Base-by-base conservation (phyloP, 2,797 vertebrate species). In the Ambastaia sidthimunki region DNA sequence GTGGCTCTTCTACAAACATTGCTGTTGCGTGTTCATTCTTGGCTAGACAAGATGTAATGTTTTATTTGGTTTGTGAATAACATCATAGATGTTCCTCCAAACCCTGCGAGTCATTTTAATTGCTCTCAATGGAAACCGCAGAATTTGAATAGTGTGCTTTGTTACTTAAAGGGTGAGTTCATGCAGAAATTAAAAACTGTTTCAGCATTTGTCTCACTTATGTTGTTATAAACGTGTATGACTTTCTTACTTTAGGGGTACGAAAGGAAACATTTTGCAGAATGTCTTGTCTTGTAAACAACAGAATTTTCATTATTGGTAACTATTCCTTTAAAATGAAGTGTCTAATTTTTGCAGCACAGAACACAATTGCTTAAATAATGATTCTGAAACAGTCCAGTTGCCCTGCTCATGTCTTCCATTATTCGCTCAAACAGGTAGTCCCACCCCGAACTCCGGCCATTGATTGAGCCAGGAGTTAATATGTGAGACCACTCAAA, bases 51-150 rank as follows among this genome's bases (percentile, higher is more conserved):
- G 19, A 28, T 57, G 44, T 10, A n/a, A 16, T 68, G 47, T 52
- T 28, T 68, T 67, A 11, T 55, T 68, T 57, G 47, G 23, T 48
- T 74, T 48, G 41, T 31, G 34, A 73, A 44, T 73, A 60, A 47
- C 19, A 15, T 47, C 13, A 57, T 37, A 73, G 55, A 37, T 74
- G 12, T 34, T 74, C 44, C 12, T 60, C 41, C 44, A 57, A 1
- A 11, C 37, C 37, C 13, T 1, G 23, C 9, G 7, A 21, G 54
- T 21, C 9, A 55, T 23, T 65, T 65, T 23, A 34, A 25, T 21
- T 19, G 19, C 9, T 3, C 23, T 37, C 10, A 37, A n/a, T 37
- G 28, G 18, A 19, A 55, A 31, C 12, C 0, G n/a, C n/a, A n/a
- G n/a, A n/a, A n/a, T n/a, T 54, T 52, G 19, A 60, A n/a, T 4